Conservation (phyloP, 2,888 invertebrate genomes). For the Achlya flavicornis region DNA sequence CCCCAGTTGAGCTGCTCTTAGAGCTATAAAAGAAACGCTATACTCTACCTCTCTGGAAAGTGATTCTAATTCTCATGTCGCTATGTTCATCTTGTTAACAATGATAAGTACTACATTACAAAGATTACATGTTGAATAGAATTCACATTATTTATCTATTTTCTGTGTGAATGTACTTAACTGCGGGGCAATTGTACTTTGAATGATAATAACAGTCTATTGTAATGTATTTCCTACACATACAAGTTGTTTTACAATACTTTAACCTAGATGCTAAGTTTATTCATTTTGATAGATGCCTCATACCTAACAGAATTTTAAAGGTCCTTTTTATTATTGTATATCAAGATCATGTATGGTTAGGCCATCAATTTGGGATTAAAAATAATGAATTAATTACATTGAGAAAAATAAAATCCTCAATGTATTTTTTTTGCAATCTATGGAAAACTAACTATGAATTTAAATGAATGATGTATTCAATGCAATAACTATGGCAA, state of each 20-base stretch:
- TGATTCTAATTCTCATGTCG: too few species aligned
- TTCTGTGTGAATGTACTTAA: conserved; percentile 8
- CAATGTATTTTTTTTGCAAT: too few species aligned
- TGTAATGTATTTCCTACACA: neutral
- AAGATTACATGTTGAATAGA: neutral
- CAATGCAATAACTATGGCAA: too few species aligned
- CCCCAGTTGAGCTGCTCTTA: too few species aligned
- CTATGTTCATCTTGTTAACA: neutral
- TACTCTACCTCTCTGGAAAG: too few species aligned
- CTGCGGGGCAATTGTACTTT: conserved; percentile 12
- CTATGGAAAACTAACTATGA: too few species aligned
- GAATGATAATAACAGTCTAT: conserved; percentile 4
- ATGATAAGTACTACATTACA: neutral
- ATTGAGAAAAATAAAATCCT: too few species aligned
- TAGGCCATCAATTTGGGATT: too few species aligned
- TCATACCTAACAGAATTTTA: neutral
- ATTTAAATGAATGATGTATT: too few species aligned
- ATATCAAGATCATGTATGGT: too few species aligned
- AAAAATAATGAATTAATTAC: too few species aligned
- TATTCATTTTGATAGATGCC: neutral
- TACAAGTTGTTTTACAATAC: neutral
- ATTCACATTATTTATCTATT: neutral
- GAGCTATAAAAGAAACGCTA: too few species aligned
- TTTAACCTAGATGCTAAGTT: conserved; percentile 1
- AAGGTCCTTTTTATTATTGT: neutral